phyloP scores from a whole-genome alignment of 2,113 vertebrate genomes.

The Cephalopterus ornatus region DNA sequence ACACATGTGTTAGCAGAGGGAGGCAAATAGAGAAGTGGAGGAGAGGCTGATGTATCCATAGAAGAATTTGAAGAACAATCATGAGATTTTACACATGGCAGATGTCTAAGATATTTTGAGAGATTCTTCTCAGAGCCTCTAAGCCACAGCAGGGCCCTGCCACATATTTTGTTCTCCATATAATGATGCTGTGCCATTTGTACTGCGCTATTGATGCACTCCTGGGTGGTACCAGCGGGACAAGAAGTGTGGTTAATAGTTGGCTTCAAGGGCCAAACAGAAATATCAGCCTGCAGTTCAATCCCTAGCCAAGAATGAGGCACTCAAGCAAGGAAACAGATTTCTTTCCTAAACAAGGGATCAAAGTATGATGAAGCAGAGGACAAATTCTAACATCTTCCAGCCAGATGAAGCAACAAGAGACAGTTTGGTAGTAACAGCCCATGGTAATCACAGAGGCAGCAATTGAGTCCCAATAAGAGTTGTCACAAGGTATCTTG shows the following conservation, averaged over 20 bases:
- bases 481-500: constrained; percentile 13
- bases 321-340: constrained; percentile 21
- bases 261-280: constrained; percentile 48
- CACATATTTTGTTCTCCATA: constrained; percentile 37
- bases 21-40: not conserved
- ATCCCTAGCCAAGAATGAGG: constrained; percentile 3
- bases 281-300: constrained; percentile 49
- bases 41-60: constrained; percentile 38
- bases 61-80: constrained; percentile 52
- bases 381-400: constrained; percentile 23
- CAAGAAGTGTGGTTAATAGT: constrained; percentile 30
- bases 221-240: constrained; percentile 59
- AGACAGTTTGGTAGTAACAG: not conserved
- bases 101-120: constrained; percentile 62
- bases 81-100: constrained; percentile 59
- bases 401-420: constrained; percentile 45
- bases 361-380: constrained; percentile 32
- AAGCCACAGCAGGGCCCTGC: constrained; percentile 51
- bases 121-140: constrained; percentile 38
- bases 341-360: constrained; percentile 54
- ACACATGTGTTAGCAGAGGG: not conserved
- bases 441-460: not conserved
- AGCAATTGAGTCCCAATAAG: not conserved
- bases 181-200: constrained; percentile 21
- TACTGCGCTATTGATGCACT: constrained; percentile 31